Evolutionary conservation across 2,888 invertebrate species (phyloP).

Genomic region (Ichneumoninae sp.): DNA sequence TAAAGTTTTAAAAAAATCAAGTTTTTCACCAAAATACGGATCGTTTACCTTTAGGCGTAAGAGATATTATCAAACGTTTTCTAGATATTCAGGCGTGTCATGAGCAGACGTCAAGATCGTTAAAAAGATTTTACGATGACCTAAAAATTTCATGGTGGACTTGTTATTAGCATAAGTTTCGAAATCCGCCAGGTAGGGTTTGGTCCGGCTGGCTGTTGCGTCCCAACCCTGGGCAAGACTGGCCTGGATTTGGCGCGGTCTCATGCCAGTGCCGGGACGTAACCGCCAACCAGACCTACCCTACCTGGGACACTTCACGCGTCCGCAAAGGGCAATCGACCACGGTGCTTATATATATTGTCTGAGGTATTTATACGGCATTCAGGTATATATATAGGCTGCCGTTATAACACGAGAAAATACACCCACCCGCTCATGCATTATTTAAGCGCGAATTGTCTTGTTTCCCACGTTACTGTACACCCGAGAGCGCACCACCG

Average conservation of each 20-base stretch:
- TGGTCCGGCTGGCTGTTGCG: no score
- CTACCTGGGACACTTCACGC: not conserved
- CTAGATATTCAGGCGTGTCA: not conserved
- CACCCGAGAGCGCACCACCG: conserved; percentile 69
- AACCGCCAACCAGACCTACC: not conserved
- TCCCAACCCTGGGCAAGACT: not conserved
- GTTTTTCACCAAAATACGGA: not conserved
- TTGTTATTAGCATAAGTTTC: no score
- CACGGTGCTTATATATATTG: conserved; percentile 25
- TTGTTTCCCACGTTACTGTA: conserved; percentile 76
- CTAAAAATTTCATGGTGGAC: no score
- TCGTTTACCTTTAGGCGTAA: not conserved
- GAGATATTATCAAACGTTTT: no score
- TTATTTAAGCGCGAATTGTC: conserved; percentile 80
- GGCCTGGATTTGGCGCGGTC: not conserved
- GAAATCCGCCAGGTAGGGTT: no score
- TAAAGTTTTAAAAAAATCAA: not conserved
- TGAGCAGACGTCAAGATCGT: no score
- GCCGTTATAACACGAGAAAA: conserved; percentile 71
- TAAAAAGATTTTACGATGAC: no score
- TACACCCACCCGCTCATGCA: conserved; percentile 78
- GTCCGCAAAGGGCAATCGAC: not conserved
- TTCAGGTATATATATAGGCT: not conserved
- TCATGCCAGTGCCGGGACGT: not conserved
- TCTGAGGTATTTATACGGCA: conserved; percentile 14